Percentiles rank a stretch among this genome's conserved stretches.
phyloP scores from a whole-genome alignment of 1,140 invertebrate species.

The Ostrea edulis region DNA sequence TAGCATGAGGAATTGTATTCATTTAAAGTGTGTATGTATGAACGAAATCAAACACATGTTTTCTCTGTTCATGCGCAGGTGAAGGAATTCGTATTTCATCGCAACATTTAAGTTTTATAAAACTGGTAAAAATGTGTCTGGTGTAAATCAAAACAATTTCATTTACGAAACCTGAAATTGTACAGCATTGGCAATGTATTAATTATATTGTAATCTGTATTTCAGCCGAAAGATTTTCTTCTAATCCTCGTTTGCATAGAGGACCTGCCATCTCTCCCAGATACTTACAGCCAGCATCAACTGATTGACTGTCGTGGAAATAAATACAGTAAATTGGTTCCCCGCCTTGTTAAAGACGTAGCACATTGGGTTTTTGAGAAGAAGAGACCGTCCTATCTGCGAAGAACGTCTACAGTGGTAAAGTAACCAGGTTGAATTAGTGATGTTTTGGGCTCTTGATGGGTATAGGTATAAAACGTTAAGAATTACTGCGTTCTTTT shows the following conservation, averaged over 20 bases:
- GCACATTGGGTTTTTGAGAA: neutral
- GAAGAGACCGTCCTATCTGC: neutral
- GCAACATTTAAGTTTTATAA: too few species aligned
- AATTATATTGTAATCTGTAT: neutral
- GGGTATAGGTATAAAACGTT: neutral
- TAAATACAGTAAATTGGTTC: neutral
- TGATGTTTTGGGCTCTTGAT: neutral
- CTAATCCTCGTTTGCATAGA: conserved; percentile 17
- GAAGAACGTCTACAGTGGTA: neutral
- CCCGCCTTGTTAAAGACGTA: conserved; percentile 9
- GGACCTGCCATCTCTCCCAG: conserved; percentile 6
- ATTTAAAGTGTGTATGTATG: too few species aligned
- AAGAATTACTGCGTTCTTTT: neutral
- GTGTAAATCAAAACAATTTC: too few species aligned
- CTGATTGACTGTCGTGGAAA: neutral
- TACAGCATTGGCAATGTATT: neutral
- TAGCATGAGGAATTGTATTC: too few species aligned
- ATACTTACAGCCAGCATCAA: neutral
- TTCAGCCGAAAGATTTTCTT: conserved; percentile 20
- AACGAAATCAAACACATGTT: too few species aligned
- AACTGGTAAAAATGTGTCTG: too few species aligned
- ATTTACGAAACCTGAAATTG: too few species aligned
- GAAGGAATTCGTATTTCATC: too few species aligned
- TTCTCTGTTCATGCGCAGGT: too few species aligned
- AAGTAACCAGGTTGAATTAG: neutral